Conservation (phyloP, 2,113 vertebrate genomes). For the Bostrychus sinensis region DNA sequence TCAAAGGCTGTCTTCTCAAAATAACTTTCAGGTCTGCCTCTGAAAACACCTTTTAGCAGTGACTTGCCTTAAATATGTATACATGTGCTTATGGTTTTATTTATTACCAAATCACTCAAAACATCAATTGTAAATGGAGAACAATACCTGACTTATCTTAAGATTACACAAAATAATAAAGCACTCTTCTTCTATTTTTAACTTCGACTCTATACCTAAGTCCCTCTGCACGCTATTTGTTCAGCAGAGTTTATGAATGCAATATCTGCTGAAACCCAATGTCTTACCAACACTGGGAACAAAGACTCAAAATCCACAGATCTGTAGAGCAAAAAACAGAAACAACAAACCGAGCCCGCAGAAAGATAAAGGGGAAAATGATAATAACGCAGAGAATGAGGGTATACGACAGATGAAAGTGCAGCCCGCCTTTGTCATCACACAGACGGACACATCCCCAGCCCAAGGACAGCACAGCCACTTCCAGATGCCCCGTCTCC, state of each 20-base stretch:
- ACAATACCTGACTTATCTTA: too few relatives aligned
- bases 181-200: too few relatives aligned
- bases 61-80: too few relatives aligned
- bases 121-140: too few relatives aligned
- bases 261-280: conserved; percentile 19
- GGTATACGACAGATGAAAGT: conserved; percentile 53
- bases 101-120: too few relatives aligned
- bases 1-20: too few relatives aligned
- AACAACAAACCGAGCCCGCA: conserved; percentile 38
- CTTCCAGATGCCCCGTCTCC: conserved; percentile 34
- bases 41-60: too few relatives aligned
- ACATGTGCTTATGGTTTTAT: too few relatives aligned
- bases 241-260: conserved; percentile 23
- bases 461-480: conserved; percentile 36
- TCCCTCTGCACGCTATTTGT: conserved; percentile 43
- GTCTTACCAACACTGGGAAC: conserved; percentile 30
- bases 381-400: conserved; percentile 46
- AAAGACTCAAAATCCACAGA: conserved; percentile 46
- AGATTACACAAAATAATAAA: too few relatives aligned
- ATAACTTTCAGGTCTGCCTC: too few relatives aligned
- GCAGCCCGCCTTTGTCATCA: conserved; percentile 45
- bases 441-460: conserved; percentile 27
- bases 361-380: conserved; percentile 51
- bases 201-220: conserved; percentile 34
- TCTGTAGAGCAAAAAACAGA: conserved; percentile 23